These are phyloP conservation scores for Diarsia rubi DNA, from an alignment of 2,888 invertebrate genomes.

Conservation along the genomic window DNA sequence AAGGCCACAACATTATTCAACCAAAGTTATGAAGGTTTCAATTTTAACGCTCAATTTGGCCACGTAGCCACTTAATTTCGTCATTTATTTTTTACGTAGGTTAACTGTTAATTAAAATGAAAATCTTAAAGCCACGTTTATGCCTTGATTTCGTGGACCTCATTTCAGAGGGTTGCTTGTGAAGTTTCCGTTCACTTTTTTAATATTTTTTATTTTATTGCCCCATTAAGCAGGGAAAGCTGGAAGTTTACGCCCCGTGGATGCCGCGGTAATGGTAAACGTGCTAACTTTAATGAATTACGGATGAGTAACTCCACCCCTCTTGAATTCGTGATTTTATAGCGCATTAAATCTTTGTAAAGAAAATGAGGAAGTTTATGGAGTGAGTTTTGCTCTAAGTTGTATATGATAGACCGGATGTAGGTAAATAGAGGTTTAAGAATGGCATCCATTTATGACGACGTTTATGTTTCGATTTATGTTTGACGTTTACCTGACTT, in stretches of 20 bases:
- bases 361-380: slow-evolving; percentile 83
- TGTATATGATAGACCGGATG: slow-evolving; percentile 56
- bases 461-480: no score
- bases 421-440: slow-evolving; percentile 19
- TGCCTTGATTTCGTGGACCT: slow-evolving; percentile 65
- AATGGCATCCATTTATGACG: slow-evolving; percentile 5
- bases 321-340: slow-evolving; percentile 86
- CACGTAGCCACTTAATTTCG: slow-evolving; percentile 69
- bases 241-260: slow-evolving; percentile 80
- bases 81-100: slow-evolving; percentile 68
- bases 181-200: slow-evolving; percentile 76
- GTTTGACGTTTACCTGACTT: background rate
- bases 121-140: slow-evolving; percentile 71
- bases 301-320: slow-evolving; percentile 85
- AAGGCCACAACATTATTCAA: slow-evolving; percentile 60
- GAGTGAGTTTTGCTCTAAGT: slow-evolving; percentile 73
- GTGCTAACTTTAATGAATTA: slow-evolving; percentile 89
- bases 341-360: slow-evolving; percentile 82
- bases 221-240: slow-evolving; percentile 83
- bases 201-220: slow-evolving; percentile 85
- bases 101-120: slow-evolving; percentile 79
- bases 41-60: slow-evolving; percentile 67
- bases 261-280: slow-evolving; percentile 84
- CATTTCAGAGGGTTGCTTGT: slow-evolving; percentile 69
- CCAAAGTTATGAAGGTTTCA: slow-evolving; percentile 64